Percentiles rank a stretch among this genome's conserved stretches.
Conservation (phyloP, 2,888 invertebrate species). For the Boloria selene region DNA sequence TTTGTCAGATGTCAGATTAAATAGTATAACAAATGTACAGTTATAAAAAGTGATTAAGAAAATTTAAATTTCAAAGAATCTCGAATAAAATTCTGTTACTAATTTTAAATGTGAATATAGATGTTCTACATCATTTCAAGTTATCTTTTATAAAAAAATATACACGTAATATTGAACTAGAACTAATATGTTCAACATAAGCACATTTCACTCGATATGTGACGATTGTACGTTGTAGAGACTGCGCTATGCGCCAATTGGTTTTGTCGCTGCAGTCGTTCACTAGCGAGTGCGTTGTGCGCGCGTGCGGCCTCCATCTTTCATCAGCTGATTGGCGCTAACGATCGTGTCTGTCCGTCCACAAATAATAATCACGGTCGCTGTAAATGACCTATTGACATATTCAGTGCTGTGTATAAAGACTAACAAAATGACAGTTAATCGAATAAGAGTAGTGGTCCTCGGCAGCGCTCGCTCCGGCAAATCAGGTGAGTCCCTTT, state of each 20-base stretch:
- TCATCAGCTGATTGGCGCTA: slow-evolving; percentile 68
- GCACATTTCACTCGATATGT: slow-evolving; percentile 17
- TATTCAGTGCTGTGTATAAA: slow-evolving; percentile 50
- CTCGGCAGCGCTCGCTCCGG: slow-evolving; percentile 88
- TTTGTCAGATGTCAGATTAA: slow-evolving; percentile 13
- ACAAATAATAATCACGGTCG: slow-evolving; percentile 37
- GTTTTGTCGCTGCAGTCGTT: slow-evolving; percentile 70
- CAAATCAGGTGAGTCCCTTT: slow-evolving; percentile 86
- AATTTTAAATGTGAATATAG: too few species aligned
- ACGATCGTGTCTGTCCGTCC: slow-evolving; percentile 51
- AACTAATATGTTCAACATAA: slow-evolving; percentile 5
- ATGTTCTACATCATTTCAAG: too few species aligned
- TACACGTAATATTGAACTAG: background rate
- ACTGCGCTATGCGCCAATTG: slow-evolving; percentile 73
- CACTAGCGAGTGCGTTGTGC: slow-evolving; percentile 76
- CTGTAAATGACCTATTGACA: slow-evolving; percentile 49
- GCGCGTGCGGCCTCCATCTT: slow-evolving; percentile 72
- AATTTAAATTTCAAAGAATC: too few species aligned
- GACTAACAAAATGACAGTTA: slow-evolving; percentile 87
- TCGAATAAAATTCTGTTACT: too few species aligned
- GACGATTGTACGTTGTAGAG: slow-evolving; percentile 52
- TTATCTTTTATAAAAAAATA: too few species aligned
- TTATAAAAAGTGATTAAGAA: background rate
- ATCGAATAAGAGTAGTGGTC: slow-evolving; percentile 90
- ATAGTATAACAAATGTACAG: slow-evolving; percentile 9